Evolutionary conservation across 2,797 vertebrate species (phyloP).

Genomic region (Cercopithecus hamlyni): DNA sequence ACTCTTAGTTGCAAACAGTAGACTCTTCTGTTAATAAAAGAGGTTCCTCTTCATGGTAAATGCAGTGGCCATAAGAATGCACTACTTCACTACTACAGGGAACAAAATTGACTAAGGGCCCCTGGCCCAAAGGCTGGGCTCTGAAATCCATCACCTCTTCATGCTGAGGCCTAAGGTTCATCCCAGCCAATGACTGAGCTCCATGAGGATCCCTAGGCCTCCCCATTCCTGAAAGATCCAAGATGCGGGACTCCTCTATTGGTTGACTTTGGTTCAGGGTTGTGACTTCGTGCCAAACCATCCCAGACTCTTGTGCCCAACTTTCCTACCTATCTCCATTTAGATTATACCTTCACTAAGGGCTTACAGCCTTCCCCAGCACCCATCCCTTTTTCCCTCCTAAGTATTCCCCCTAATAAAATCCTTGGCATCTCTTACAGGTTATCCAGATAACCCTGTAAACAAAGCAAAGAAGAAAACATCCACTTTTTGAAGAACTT

Average conservation of each 20-base stretch:
- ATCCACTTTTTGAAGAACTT: not conserved
- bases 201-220: not conserved
- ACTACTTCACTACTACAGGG: not conserved
- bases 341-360: not conserved
- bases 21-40: not conserved
- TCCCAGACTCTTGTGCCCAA: not conserved
- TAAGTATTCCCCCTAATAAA: not conserved
- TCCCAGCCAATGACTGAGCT: not conserved
- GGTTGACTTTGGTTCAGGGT: not conserved
- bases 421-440: not conserved
- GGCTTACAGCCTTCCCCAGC: not conserved
- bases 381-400: not conserved
- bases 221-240: not conserved
- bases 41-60: not conserved
- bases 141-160: not conserved
- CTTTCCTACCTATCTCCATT: not conserved
- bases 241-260: not conserved
- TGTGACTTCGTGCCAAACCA: not conserved
- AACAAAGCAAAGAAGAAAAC: not conserved
- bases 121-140: not conserved
- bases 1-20: not conserved
- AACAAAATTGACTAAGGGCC: not conserved
- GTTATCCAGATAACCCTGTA: not conserved
- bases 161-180: not conserved
- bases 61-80: not conserved